Percentiles rank a stretch among this genome's conserved stretches.
phyloP scores from a whole-genome alignment of 30 jellyfish, hydroid and myxozoan genomes.

The Calvadosia cruxmelitensis region DNA sequence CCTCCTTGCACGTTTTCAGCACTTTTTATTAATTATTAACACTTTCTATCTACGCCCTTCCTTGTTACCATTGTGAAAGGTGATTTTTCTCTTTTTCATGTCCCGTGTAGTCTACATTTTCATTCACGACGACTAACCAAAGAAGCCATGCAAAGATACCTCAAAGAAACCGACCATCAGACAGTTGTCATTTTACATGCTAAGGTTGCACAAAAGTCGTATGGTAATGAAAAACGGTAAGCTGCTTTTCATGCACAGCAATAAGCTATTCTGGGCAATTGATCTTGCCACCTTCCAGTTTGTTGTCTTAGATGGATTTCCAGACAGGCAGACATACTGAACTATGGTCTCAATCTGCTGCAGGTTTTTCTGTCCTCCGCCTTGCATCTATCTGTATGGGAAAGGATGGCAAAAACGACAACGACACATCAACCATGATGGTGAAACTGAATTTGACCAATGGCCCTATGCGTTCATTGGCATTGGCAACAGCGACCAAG shows the following conservation, averaged over 20 bases:
- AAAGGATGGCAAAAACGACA: slow-evolving; percentile 95
- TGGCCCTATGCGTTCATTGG: slow-evolving; percentile 90
- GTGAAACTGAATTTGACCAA: slow-evolving; percentile 54
- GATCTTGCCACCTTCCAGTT: background rate
- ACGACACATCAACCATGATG: slow-evolving; percentile 59
- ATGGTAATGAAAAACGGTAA: slow-evolving; percentile 96
- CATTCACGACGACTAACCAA: slow-evolving; percentile 62
- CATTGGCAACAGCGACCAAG: slow-evolving; percentile 90
- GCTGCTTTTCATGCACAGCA: background rate
- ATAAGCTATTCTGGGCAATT: background rate
- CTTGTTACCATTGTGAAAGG: too few relatives aligned
- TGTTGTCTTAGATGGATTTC: background rate
- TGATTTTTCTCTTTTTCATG: too few relatives aligned
- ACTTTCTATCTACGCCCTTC: too few relatives aligned
- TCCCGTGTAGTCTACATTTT: slow-evolving; percentile 22
- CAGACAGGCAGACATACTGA: too few relatives aligned
- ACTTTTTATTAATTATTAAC: too few relatives aligned
- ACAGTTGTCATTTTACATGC: slow-evolving; percentile 90
- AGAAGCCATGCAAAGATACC: slow-evolving; percentile 83
- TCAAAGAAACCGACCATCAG: slow-evolving; percentile 88
- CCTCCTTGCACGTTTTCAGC: too few relatives aligned
- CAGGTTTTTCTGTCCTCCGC: slow-evolving; percentile 99
- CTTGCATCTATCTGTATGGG: slow-evolving; percentile 80
- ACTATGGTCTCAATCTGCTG: background rate
- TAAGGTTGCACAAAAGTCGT: slow-evolving; percentile 95